These are phyloP conservation scores for Ia io DNA, from an alignment of 2,113 vertebrate species.

Conservation along the genomic window DNA sequence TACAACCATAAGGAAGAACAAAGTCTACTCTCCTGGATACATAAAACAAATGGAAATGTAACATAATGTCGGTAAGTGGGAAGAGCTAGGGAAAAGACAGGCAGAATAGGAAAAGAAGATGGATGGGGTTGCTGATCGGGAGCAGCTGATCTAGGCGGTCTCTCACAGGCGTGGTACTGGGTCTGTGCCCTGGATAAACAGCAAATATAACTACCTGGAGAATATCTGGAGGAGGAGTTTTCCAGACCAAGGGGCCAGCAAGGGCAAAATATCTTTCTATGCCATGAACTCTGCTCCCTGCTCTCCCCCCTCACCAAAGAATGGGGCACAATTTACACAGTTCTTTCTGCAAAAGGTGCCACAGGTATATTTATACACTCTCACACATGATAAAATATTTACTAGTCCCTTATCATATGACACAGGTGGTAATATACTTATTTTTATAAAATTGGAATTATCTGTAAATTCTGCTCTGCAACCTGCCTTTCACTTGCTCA, in stretches of 20 bases:
- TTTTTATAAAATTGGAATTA: background rate
- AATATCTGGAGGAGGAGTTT: background rate
- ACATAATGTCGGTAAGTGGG: background rate
- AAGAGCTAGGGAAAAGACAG: background rate
- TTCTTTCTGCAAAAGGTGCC: background rate
- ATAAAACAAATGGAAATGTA: background rate
- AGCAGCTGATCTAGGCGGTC: background rate
- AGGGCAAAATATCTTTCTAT: background rate
- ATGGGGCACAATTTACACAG: background rate
- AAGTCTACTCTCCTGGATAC: slow-evolving; percentile 22
- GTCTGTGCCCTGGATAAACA: background rate
- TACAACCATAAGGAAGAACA: background rate
- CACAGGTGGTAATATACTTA: background rate
- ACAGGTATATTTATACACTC: background rate
- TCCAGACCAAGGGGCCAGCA: background rate
- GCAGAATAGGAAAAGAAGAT: background rate
- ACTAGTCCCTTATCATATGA: background rate
- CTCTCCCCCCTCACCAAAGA: background rate
- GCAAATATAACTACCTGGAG: background rate
- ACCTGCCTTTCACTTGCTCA: background rate
- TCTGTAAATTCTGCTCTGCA: background rate
- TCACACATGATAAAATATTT: background rate
- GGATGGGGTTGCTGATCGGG: background rate
- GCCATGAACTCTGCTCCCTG: background rate
- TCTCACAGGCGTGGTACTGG: background rate